Evolutionary conservation across 2,888 invertebrate species (phyloP), one percentile per base, ranked within the genome.

Genomic region (Glyphotaelius pellucidus): DNA sequence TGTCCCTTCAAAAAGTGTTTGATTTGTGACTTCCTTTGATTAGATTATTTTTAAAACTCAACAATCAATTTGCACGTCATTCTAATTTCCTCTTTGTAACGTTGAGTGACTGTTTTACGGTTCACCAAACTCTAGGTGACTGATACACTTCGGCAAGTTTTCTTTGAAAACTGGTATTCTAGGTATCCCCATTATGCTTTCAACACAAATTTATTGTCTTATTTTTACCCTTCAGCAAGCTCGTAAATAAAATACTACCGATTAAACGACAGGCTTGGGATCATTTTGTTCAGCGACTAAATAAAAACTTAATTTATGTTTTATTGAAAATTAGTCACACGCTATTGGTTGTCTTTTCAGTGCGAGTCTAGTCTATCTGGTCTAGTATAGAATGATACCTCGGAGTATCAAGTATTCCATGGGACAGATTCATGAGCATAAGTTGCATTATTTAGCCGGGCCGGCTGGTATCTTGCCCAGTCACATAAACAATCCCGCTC

Each of bases 391-490:
- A 2, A 67, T 67, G 67, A 25, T 79, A 79, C 80, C 79, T 89
- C 92, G 83, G 87, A 91, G 88, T 87, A 87, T 92, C 90, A 92
- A 92, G 90, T 92, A 92, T 92, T 92, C 92, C 83, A 38, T 88
- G 81, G 52, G 81, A 81, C 83, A 88, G 92, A 92, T 90, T 92
- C 90, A 92, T 90, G 90, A 92, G 90, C 86, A 90, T 92, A 92
- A 90, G 87, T 85, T 88, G 90, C 90, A 90, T 92, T 92, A 92
- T 92, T 92, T 92, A 92, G 83, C 30, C 86, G 83, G 81, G 47
- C 91, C 90, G 81, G 90, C 47, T 90, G 90, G 84, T 89, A 86
- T 90, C 90, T 86, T 80, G 52, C 47, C 35, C 86, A 80, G 92
- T 92, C 92, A 87, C 92, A 92, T 92, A 92, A 92, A 92, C 90